Evolutionary conservation across 2,113 vertebrate genomes (phyloP).

Genomic region (Phyllostomus discolor): DNA sequence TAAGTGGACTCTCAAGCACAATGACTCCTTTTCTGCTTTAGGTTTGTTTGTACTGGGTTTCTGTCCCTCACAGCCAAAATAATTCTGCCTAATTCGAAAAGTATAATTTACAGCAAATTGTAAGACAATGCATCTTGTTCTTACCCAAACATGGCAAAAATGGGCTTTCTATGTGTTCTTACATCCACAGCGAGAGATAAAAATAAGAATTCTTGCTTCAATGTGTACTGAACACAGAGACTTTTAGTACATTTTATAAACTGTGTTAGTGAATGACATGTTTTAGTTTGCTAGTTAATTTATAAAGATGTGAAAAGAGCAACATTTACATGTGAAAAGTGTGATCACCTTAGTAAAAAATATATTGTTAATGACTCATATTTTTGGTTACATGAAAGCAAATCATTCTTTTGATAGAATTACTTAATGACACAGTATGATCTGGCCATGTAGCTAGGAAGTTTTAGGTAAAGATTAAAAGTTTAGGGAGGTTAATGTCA

Average conservation of each 20-base stretch:
- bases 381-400: neutral
- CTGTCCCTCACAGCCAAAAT: neutral
- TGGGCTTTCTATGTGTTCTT: neutral
- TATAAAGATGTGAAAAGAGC: neutral
- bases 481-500: neutral
- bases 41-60: slow-evolving; percentile 33
- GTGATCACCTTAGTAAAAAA: neutral
- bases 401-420: neutral
- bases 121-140: neutral
- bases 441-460: neutral
- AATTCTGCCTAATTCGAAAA: slow-evolving; percentile 35
- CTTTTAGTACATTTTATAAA: neutral
- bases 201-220: neutral
- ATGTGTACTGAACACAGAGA: neutral
- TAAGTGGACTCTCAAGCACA: neutral
- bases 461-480: neutral
- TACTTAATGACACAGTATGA: neutral
- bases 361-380: neutral
- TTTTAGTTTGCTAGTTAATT: neutral
- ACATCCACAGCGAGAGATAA: neutral
- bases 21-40: neutral
- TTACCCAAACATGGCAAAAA: neutral
- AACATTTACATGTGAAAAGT: slow-evolving; percentile 3
- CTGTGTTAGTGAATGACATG: neutral
- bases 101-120: slow-evolving; percentile 1